Base-by-base conservation (phyloP, 2,888 invertebrate genomes). In the Orgyia antiqua region DNA sequence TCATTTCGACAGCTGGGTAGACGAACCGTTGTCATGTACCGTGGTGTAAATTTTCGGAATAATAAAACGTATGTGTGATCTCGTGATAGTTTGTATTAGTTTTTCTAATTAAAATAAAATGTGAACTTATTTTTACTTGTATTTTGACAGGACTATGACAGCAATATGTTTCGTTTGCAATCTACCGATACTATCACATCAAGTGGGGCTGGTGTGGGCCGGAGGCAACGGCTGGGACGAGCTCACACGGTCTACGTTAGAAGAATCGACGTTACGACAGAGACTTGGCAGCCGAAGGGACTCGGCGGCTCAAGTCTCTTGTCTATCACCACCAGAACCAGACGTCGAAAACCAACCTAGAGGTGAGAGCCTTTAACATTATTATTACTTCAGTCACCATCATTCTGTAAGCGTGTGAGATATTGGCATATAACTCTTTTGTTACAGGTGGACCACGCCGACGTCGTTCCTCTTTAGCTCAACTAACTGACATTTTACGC, bases 121-220 rank as follows among this genome's bases (percentile, higher is more conserved):
- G 17, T 35, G 28, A 24, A 4, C 25, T 33, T 40, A 48, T 57
- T 46, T 25, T 24, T 42, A 29, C n/a, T 38, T 56, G 71, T 58
- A 48, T 51, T 68, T 72, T 51, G 27, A 49, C 91, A 95, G 95
- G 92, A 95, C 93, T 74, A 95, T 95, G 95, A 94, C 95, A 69
- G 93, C 95, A 76, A 93, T 95, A 88, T 97, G 97, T 88, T 97
- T 97, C 89, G 96, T 97, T 62, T 97, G 97, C 93, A 96, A 97
- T 87, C 90, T 96, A 69, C 96, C 97, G 61, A 96, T 97, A 74
- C 90, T 96, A 77, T 95, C 94, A 50, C 96, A 97, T 86, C 97
- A 97, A 90, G 95, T 96, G 66, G 96, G 95, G 27, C 87, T 96
- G 78, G 93, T 95, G 72, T 96, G 96, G 96, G 94, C 95, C 66